A percentile compares a stretch with the other conserved stretches of the same genome.
phyloP scores from a whole-genome alignment of 2,797 vertebrate species.

The Naso thynnoides region DNA sequence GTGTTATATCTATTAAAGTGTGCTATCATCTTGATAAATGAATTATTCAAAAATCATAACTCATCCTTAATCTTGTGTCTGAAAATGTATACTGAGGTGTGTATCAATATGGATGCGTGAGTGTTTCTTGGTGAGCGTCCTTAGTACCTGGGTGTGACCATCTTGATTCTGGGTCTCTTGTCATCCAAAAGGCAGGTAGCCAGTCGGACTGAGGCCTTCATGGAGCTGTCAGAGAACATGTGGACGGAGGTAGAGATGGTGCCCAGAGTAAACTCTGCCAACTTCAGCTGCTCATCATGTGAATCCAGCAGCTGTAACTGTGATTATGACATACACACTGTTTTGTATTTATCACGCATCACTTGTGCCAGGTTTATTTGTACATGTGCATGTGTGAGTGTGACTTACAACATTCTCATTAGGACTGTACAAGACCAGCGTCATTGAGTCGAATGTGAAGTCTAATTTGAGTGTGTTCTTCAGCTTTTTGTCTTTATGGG shows the following conservation, averaged over 20 bases:
- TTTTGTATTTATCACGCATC: background rate
- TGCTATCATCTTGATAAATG: too few species aligned
- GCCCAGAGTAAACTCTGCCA: conserved; percentile 94
- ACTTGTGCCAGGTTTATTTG: background rate
- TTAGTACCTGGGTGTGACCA: conserved; percentile 91
- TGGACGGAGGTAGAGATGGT: conserved; percentile 91
- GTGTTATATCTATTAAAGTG: too few species aligned
- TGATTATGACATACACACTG: conserved; percentile 6
- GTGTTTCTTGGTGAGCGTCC: too few species aligned
- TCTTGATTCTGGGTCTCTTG: conserved; percentile 90
- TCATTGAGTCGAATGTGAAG: conserved; percentile 95
- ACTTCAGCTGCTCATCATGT: conserved; percentile 87
- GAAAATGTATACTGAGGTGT: too few species aligned
- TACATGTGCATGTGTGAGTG: background rate
- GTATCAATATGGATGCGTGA: too few species aligned
- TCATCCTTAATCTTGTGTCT: too few species aligned
- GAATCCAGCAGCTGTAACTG: conserved; percentile 85
- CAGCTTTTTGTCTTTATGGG: conserved; percentile 84
- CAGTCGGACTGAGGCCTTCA: conserved; percentile 90
- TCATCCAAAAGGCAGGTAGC: conserved; percentile 94
- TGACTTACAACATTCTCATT: conserved; percentile 84
- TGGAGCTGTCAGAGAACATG: conserved; percentile 92
- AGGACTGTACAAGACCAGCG: conserved; percentile 89
- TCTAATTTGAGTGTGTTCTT: conserved; percentile 92
- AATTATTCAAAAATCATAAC: too few species aligned